Evolutionary conservation across 2,113 vertebrate species (phyloP).

Genomic region (Ceuthmochares aereus): DNA sequence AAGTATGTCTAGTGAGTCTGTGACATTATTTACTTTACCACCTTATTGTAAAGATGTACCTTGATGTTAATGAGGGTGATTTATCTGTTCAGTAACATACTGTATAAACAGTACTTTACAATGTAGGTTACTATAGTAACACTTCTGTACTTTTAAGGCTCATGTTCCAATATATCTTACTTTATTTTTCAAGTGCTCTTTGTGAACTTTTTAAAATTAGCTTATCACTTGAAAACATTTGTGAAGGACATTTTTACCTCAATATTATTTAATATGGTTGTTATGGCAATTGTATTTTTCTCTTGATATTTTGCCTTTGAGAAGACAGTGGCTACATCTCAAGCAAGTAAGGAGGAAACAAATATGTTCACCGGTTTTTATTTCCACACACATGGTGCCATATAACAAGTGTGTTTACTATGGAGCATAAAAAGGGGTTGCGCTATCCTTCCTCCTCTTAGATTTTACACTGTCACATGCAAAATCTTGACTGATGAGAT

Average conservation of each 20-base stretch:
- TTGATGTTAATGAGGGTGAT: constrained; percentile 44
- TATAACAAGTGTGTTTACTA: neutral
- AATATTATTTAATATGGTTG: constrained; percentile 64
- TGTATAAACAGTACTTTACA: constrained; percentile 20
- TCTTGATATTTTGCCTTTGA: constrained; percentile 44
- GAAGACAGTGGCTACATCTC: neutral
- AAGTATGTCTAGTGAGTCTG: constrained; percentile 2
- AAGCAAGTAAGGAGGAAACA: neutral
- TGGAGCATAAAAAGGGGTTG: neutral
- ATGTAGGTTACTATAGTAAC: constrained; percentile 59
- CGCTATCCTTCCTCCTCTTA: neutral
- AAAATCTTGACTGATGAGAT: neutral
- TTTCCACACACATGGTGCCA: neutral
- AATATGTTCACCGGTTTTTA: neutral
- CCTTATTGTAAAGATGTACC: neutral
- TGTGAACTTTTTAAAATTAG: constrained; percentile 60
- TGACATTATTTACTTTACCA: constrained; percentile 30
- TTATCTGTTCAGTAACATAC: constrained; percentile 33
- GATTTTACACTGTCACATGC: neutral
- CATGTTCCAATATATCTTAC: constrained; percentile 25
- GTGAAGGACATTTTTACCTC: constrained; percentile 23
- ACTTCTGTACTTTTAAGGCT: constrained; percentile 6
- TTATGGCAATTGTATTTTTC: constrained; percentile 44
- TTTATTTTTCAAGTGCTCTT: constrained; percentile 45
- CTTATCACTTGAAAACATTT: constrained; percentile 71